Base-by-base conservation (phyloP, 2,113 vertebrate species). In the Halcyon malimbica region DNA sequence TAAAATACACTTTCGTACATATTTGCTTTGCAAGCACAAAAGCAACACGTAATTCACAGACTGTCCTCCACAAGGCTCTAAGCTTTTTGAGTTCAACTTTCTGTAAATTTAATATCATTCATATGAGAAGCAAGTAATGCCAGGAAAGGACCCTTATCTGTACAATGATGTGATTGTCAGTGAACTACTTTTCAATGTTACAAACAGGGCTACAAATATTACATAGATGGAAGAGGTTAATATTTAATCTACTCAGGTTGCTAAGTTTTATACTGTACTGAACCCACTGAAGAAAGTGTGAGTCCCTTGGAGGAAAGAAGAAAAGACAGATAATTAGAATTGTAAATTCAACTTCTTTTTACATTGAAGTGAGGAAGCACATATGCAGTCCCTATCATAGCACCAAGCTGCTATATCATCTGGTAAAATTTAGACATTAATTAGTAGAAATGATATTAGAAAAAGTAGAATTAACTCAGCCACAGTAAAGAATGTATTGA, bases 161-260 rank as follows among this genome's bases (percentile, higher is more conserved):
- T 67, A 48, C 67, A 92, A 75, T 0, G 0, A 28, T 0, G 2
- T 39, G 29, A 79, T 86, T 80, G 68, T 57, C 63, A n/a, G 78
- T 53, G 3, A 82, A 84, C 9, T 26, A 54, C 5, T 63, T 90
- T 60, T 83, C 59, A 76, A 17, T 25, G 21, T 35, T 35, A 35
- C 35, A 35, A 35, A 35, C 6, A 5, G 15, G 54, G 17, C 46
- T 86, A 76, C 19, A 85, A 26, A 23, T 3, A 15, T 48, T 39
- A 69, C 0, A 0, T 10, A 71, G 56, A 60, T 50, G 10, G n/a
- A 85, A 82, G 13, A 82, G 3, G 23, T 75, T 71, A 82, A 64
- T 57, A 51, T 60, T 82, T 64, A 42, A 53, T 21, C 37, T 71
- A 5, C 21, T 77, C 19, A 26, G 2, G 14, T 74, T 60, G 15